Conservation (phyloP, 1,140 invertebrate genomes). For the Vollenhovia emeryi region DNA sequence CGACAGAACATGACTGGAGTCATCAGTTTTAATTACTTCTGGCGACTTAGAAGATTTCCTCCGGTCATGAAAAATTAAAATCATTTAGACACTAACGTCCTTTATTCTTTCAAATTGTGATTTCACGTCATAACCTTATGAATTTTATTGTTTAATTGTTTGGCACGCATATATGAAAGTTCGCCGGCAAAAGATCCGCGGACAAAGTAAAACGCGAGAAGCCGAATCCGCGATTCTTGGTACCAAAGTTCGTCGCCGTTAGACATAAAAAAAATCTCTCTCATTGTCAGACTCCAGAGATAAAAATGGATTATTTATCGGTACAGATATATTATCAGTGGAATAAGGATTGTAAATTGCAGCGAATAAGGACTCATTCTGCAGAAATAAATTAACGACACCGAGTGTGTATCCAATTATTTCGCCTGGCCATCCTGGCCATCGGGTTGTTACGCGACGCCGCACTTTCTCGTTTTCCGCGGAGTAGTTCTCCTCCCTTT, state of each 20-base stretch:
- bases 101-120: too few species aligned
- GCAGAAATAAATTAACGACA: conserved; percentile 36
- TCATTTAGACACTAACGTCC: too few species aligned
- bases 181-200: neutral
- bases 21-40: too few species aligned
- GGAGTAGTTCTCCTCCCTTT: neutral
- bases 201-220: neutral
- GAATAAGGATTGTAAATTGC: neutral
- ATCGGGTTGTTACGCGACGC: conserved; percentile 18
- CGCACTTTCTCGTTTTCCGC: conserved; percentile 36
- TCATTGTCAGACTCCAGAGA: neutral
- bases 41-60: too few species aligned
- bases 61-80: too few species aligned
- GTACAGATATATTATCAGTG: conserved; percentile 6
- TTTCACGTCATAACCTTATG: too few species aligned
- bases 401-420: conserved; percentile 46
- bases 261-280: neutral
- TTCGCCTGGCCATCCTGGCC: conserved; percentile 16
- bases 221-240: neutral
- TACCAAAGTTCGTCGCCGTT: neutral
- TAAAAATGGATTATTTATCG: neutral
- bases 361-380: neutral
- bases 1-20: too few species aligned
- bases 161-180: neutral
- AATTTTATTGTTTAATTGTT: too few species aligned